Base-by-base conservation (phyloP, 1,140 invertebrate species). In the Fopius arisanus region DNA sequence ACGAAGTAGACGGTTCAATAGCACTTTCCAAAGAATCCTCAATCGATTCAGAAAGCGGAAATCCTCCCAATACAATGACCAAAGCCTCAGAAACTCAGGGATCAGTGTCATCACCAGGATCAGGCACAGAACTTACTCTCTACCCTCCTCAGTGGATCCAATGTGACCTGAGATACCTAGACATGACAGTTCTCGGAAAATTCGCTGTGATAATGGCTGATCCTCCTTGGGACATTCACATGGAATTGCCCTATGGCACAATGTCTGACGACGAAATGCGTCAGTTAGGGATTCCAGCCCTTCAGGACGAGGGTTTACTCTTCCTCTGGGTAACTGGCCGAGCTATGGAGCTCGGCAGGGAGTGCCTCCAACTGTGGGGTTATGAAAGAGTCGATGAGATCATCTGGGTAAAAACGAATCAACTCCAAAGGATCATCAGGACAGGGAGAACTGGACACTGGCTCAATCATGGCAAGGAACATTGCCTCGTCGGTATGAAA, bases 231-330 rank as follows among this genome's bases (percentile, higher is more conserved):
- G 97, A 98, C 84, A 99, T 99, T 77, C 97, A 99, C 84, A 98
- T 98, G 96, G 97, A 99, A 88, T 89, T 99, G 41, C 97, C 97
- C 0, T 99, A 99, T 84, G 97, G 98, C n/a, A 99, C 97, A 1
- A 97, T 99, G 96, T 97, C 96, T 0, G 97, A 99, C 86, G 97
- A 98, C 85, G 98, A 99, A 88, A 99, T 99, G 97, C 91, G 97
- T 76, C 96, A 97, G 68, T 87, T 99, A 33, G 96, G 96, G 28
- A 94, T 98, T 70, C 92, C 92, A 12, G 76, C 76, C 12, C 43
- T 76, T 1, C 75, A 99, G 88, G 97, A 98, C 83, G 96, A 98
- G 82, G 97, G 97, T 1, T 91, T 98, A 9, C 95, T 99, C 67
- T 99, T 99, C 87, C 90, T 99, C 0, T 99, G 97, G 97, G 98